A percentile compares a stretch with the other conserved stretches of the same genome.
phyloP scores from a whole-genome alignment of 2,797 vertebrate species.

The Pseudopleuronectes americanus region DNA sequence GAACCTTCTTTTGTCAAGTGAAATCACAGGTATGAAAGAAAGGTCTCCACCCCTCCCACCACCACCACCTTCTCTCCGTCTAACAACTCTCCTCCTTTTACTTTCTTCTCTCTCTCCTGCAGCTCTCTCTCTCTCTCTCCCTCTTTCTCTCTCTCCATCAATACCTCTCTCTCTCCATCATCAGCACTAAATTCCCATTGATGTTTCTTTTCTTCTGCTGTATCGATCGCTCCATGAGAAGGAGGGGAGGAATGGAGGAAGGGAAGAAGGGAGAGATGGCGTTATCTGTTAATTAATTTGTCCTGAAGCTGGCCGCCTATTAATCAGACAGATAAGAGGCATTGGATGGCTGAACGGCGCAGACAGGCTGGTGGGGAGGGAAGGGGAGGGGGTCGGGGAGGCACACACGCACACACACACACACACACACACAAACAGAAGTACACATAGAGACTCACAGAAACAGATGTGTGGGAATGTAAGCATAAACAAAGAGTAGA shows the following conservation, averaged over 20 bases:
- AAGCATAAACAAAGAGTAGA: conserved; percentile 9
- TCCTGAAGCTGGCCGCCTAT: conserved; percentile 99
- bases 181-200: conserved; percentile 99
- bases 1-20: conserved; percentile 83
- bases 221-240: conserved; percentile 99
- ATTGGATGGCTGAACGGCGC: conserved; percentile 98
- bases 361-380: conserved; percentile 88
- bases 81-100: conserved; percentile 51
- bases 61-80: conserved; percentile 31
- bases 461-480: conserved; percentile 49
- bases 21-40: conserved; percentile 94
- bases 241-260: conserved; percentile 93
- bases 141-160: conserved; percentile 82
- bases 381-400: conserved; percentile 38
- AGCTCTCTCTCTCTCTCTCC: conserved; percentile 69
- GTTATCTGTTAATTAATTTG: conserved; percentile 99
- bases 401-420: conserved; percentile 36
- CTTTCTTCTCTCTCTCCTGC: conserved; percentile 55
- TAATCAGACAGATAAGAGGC: conserved; percentile 99
- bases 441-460: conserved; percentile 16
- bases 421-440: conserved; percentile 33
- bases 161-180: conserved; percentile 98
- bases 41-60: conserved; percentile 73
- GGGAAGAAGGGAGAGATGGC: conserved; percentile 83
- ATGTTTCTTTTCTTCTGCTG: conserved; percentile 99